phyloP scores from a whole-genome alignment of 2,113 vertebrate genomes.

The Rousettus leschenaultii region DNA sequence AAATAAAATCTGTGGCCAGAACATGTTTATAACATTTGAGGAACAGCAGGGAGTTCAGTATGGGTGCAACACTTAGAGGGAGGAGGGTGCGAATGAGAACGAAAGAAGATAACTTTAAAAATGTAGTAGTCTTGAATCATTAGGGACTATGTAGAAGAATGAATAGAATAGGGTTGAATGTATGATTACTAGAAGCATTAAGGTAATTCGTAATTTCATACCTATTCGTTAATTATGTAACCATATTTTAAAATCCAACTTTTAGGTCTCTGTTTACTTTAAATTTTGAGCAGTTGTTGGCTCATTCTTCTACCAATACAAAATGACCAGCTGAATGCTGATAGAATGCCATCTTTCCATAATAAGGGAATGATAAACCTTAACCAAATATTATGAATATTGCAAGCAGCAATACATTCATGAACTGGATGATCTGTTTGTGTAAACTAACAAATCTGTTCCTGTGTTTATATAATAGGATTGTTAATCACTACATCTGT shows the following conservation, averaged over 20 bases:
- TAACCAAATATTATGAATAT: background rate
- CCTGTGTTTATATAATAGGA: constrained; percentile 3
- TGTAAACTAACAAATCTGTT: background rate
- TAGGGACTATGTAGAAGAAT: background rate
- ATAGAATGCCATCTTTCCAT: constrained; percentile 25
- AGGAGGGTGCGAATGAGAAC: background rate
- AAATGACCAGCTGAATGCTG: background rate
- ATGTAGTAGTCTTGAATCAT: background rate
- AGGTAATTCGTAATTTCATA: background rate
- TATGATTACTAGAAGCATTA: background rate
- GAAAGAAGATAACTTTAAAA: background rate
- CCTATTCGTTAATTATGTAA: constrained; percentile 22
- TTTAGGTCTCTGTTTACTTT: background rate
- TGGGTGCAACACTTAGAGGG: background rate
- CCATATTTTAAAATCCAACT: constrained; percentile 41
- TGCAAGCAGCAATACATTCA: background rate
- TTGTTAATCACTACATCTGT: background rate
- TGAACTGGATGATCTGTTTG: background rate
- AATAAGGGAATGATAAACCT: background rate
- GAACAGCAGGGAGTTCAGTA: background rate
- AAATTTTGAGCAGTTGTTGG: background rate
- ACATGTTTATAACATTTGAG: background rate
- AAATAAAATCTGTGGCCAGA: background rate
- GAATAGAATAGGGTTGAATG: background rate
- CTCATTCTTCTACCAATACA: background rate